Percentiles rank a stretch among this genome's conserved stretches.
These are phyloP conservation scores for Meandrina meandrites DNA, from an alignment of 92 coral and sea anemone genomes.

Conservation along the genomic window DNA sequence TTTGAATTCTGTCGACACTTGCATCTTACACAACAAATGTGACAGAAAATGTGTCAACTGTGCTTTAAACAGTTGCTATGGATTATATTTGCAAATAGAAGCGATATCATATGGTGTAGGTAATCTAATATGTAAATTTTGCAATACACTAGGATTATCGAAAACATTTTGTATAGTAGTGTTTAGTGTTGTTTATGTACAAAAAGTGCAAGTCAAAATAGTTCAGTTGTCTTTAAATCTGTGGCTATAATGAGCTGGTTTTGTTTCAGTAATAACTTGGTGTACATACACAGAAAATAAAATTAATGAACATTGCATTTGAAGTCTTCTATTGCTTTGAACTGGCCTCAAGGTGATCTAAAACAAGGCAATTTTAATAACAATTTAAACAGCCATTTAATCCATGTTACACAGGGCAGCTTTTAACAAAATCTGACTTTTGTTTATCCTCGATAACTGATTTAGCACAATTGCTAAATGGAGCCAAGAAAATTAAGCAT, in stretches of 20 bases:
- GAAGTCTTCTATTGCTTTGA: background rate
- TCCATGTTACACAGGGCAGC: no score
- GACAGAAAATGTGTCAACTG: slow-evolving; percentile 11
- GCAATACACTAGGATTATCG: slow-evolving; percentile 17
- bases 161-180: slow-evolving; percentile 25
- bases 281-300: slow-evolving; percentile 33
- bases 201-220: background rate
- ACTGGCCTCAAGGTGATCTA: no score
- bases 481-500: no score
- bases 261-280: slow-evolving; percentile 2
- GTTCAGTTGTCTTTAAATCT: background rate
- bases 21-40: background rate
- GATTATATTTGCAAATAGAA: slow-evolving; percentile 1
- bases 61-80: slow-evolving; percentile 20
- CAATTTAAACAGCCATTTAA: no score
- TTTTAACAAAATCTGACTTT: no score
- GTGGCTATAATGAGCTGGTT: slow-evolving; percentile 10
- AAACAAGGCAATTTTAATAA: no score
- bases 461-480: no score
- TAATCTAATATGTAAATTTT: slow-evolving; percentile 34
- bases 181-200: slow-evolving; percentile 4
- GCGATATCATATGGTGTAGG: slow-evolving; percentile 29
- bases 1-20: background rate
- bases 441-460: no score
- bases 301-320: background rate